Evolutionary conservation across 1,140 invertebrate genomes (phyloP).

Genomic region (Caenorhabditis briggsae): DNA sequence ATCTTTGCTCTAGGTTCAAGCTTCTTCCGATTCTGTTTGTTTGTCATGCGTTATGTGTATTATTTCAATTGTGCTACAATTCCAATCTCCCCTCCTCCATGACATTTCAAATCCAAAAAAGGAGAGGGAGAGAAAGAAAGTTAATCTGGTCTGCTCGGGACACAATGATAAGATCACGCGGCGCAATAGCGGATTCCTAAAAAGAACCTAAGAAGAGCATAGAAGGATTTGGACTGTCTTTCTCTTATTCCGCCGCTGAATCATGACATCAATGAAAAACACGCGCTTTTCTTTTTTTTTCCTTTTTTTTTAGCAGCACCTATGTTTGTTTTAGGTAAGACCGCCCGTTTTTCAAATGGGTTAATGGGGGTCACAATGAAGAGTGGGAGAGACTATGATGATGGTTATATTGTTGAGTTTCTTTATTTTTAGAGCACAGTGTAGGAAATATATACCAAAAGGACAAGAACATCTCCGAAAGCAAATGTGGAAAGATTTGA

Average conservation of each 20-base stretch:
- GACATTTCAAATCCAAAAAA: background rate
- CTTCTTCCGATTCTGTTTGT: background rate
- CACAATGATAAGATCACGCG: conserved; percentile 55
- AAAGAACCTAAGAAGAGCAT: conserved; percentile 3
- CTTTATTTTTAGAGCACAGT: conserved; percentile 28
- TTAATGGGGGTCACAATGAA: background rate
- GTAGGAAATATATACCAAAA: background rate
- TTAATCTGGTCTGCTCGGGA: conserved; percentile 31
- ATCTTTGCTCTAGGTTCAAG: no score
- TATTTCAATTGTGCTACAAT: background rate
- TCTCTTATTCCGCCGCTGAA: background rate
- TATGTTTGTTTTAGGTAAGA: conserved; percentile 42
- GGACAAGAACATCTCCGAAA: conserved; percentile 10
- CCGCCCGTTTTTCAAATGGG: background rate
- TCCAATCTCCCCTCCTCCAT: background rate
- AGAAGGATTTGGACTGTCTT: background rate
- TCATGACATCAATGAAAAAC: conserved; percentile 52
- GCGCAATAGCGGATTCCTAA: no score
- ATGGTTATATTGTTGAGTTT: conserved; percentile 34
- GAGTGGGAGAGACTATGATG: background rate
- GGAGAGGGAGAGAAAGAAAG: background rate
- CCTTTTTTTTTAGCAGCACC: background rate
- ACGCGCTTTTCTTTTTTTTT: background rate
- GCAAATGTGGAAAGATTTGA: background rate
- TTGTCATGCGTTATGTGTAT: background rate